Evolutionary conservation across 2,113 vertebrate species (phyloP), one percentile per base, ranked within the genome.

Genomic region (Antechinus flavipes): DNA sequence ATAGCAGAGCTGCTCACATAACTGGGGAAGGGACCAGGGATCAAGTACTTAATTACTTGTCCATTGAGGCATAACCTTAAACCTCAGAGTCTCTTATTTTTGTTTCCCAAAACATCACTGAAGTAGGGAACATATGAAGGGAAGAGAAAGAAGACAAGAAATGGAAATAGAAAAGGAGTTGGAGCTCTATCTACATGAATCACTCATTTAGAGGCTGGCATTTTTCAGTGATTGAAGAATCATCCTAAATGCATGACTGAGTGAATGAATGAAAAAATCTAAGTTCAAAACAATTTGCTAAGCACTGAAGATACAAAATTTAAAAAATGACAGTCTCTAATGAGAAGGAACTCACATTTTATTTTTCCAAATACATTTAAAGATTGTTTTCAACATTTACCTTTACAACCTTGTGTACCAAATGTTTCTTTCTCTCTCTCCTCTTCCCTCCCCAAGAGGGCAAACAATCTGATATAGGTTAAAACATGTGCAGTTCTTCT

Each of bases 21-120:
- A 91, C 49, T 1, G 49, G 95, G 91, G 61, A 19, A 76, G 30
- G 61, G 61, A 76, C 35, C 84, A 96, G 95, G 94, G 95, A 93
- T 96, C 96, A 96, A 96, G 90, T 95, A 96, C 68, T 95, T 96
- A 97, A 97, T 97, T 95, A 54, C 91, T 96, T 92, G 92, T 50
- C 54, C 89, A 89, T 96, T 91, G 42, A 42, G 10, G 27, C 24
- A 90, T 50, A 90, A 30, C 90, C 93, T 54, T 89, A 89, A 92
- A 89, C 92, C 89, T 96, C 61, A 54, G 54, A 94, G 94, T 93
- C 89, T 93, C n/a, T 94, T 95, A 93, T 30, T 14, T 90, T 27
- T 27, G 47, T 27, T 23, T 90, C 19, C 90, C 24, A 90, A 50
- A 50, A 26, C 25, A 90, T 50, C 25, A 90, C 27, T 42, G 52